Conservation (phyloP, 35 echinoderm and acorn worm species). For the Lytechinus variegatus region DNA sequence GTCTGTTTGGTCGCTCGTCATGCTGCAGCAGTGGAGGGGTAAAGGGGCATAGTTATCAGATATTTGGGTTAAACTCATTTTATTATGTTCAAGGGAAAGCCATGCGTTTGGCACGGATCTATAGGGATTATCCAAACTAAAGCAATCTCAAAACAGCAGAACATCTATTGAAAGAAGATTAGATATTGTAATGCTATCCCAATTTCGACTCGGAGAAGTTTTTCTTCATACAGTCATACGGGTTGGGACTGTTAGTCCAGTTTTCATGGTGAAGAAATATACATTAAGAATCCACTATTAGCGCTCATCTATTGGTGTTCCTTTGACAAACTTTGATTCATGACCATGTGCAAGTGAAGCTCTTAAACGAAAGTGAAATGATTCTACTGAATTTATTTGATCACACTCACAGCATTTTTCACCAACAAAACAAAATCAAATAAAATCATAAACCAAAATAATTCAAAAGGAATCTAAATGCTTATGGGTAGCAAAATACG, state of each 20-base stretch:
- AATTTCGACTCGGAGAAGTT: neutral
- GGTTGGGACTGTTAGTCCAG: neutral
- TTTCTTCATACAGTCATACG: neutral
- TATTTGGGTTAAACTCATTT: neutral
- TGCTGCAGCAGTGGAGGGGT: constrained; percentile 45
- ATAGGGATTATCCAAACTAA: neutral
- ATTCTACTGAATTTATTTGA: neutral
- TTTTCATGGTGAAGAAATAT: neutral
- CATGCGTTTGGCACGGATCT: constrained; percentile 8
- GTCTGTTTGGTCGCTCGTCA: constrained; percentile 40
- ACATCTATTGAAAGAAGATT: neutral
- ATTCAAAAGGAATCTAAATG: constrained; percentile 39
- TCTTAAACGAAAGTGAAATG: neutral
- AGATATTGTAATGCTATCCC: neutral
- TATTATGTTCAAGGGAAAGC: neutral
- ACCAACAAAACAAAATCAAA: constrained; percentile 22
- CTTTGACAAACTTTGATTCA: neutral
- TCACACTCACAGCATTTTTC: constrained; percentile 27
- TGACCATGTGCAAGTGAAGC: neutral
- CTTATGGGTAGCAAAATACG: constrained; percentile 33
- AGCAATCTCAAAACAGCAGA: neutral
- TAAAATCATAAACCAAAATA: constrained; percentile 34
- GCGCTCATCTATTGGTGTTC: neutral
- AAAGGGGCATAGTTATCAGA: constrained; percentile 41
- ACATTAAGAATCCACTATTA: neutral